phyloP scores from a whole-genome alignment of 2,888 invertebrate species.

The Molorchus minor region DNA sequence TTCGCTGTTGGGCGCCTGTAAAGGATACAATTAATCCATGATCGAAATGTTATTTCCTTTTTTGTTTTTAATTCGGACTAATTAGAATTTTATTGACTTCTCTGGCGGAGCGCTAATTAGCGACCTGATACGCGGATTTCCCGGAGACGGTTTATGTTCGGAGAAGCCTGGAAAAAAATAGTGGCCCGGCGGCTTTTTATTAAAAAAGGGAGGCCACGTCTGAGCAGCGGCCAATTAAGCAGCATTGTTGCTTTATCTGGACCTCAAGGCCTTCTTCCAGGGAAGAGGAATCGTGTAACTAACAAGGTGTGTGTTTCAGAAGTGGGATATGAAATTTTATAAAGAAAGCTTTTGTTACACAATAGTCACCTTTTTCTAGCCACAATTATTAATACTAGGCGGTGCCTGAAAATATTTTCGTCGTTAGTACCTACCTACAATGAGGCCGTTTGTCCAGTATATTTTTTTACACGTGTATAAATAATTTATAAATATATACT shows the following conservation, averaged over 20 bases:
- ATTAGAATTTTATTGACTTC: slow-evolving; percentile 40
- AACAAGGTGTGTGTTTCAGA: no score
- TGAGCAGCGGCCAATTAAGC: background rate
- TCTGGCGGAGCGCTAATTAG: slow-evolving; percentile 20
- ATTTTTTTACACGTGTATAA: no score
- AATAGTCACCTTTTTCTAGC: no score
- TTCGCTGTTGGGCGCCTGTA: slow-evolving; percentile 47
- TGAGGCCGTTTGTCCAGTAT: no score
- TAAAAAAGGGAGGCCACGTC: background rate
- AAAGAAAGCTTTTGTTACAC: no score
- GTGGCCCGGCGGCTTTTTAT: background rate
- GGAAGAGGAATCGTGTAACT: no score
- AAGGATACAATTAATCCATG: slow-evolving; percentile 48
- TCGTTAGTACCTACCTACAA: no score
- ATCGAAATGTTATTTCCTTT: slow-evolving; percentile 42
- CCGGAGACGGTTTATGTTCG: background rate
- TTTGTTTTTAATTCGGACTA: slow-evolving; percentile 35
- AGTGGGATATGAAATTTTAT: no score
- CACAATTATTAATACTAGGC: no score
- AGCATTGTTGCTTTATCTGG: background rate
- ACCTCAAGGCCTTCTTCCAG: background rate
- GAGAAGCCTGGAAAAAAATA: background rate
- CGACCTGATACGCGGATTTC: background rate
- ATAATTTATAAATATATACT: no score
- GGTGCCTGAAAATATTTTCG: no score